phyloP scores from a whole-genome alignment of 2,888 invertebrate species.

The Anoncus sp. region DNA sequence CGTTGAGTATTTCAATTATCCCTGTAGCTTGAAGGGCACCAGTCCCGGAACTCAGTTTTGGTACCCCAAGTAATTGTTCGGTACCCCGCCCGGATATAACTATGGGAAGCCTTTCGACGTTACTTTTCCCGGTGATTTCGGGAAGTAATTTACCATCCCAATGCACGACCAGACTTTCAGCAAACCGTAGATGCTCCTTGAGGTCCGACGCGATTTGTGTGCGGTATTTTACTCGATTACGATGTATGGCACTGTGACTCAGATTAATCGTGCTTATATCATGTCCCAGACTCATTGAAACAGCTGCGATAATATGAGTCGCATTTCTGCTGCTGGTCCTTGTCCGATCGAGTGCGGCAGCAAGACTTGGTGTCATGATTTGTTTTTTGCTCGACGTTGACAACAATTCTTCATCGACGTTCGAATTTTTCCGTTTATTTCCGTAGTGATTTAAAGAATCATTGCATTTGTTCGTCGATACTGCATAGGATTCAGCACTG shows the following conservation, averaged over 20 bases:
- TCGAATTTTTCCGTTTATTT: too few relatives aligned
- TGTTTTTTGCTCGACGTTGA: too few relatives aligned
- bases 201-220: conserved; percentile 27
- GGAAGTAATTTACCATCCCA: conserved; percentile 63
- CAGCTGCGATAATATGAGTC: conserved; percentile 27
- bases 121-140: conserved; percentile 32
- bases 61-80: conserved; percentile 62
- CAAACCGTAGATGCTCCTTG: conserved; percentile 32
- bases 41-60: conserved; percentile 51
- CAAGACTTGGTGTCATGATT: conserved; percentile 21
- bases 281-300: not conserved
- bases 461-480: too few relatives aligned
- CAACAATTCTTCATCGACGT: too few relatives aligned
- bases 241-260: conserved; percentile 23
- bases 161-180: conserved; percentile 47
- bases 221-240: conserved; percentile 7
- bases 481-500: too few relatives aligned
- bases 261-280: conserved; percentile 21
- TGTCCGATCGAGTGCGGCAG: conserved; percentile 38
- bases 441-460: too few relatives aligned
- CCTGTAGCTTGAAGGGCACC: conserved; percentile 56
- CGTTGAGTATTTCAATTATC: conserved; percentile 48
- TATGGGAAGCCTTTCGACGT: conserved; percentile 58
- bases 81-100: conserved; percentile 42
- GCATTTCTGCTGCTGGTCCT: conserved; percentile 31